Percentiles rank a stretch among this genome's conserved stretches.
These are phyloP conservation scores for Pipistrellus nathusii DNA, from an alignment of 2,797 vertebrate species.

Conservation along the genomic window DNA sequence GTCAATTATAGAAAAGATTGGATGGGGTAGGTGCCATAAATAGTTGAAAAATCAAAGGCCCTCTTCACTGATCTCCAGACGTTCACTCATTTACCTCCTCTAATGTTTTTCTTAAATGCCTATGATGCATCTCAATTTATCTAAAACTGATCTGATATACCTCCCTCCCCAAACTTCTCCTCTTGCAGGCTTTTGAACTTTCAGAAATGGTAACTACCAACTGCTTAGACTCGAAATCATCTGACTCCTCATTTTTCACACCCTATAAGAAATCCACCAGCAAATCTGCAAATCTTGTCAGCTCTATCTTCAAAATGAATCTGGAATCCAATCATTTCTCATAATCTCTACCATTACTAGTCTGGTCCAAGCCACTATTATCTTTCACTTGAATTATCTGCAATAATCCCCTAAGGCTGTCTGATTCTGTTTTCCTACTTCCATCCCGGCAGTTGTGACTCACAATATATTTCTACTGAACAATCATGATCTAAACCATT, in stretches of 20 bases:
- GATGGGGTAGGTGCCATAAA: background rate
- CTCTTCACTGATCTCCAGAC: background rate
- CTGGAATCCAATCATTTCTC: background rate
- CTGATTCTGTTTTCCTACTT: conserved; percentile 52
- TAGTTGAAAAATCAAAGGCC: background rate
- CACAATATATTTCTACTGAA: background rate
- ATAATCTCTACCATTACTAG: background rate
- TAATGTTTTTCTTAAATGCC: background rate
- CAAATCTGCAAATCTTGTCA: conserved; percentile 20
- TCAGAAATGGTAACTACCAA: background rate
- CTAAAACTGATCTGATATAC: background rate
- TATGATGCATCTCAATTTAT: background rate
- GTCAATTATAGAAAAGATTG: background rate
- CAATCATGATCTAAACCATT: conserved; percentile 7
- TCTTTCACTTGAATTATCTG: background rate
- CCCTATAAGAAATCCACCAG: background rate
- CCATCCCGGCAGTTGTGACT: background rate
- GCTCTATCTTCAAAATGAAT: conserved; percentile 26
- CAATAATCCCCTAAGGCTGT: background rate
- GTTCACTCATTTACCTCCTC: background rate
- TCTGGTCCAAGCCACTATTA: background rate
- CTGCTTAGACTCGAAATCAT: conserved; percentile 37
- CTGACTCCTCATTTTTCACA: background rate
- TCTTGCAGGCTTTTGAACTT: conserved; percentile 1
- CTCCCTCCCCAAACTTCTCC: conserved; percentile 16